Conservation (phyloP, 2,888 invertebrate genomes). For the Notocelia uddmanniana region DNA sequence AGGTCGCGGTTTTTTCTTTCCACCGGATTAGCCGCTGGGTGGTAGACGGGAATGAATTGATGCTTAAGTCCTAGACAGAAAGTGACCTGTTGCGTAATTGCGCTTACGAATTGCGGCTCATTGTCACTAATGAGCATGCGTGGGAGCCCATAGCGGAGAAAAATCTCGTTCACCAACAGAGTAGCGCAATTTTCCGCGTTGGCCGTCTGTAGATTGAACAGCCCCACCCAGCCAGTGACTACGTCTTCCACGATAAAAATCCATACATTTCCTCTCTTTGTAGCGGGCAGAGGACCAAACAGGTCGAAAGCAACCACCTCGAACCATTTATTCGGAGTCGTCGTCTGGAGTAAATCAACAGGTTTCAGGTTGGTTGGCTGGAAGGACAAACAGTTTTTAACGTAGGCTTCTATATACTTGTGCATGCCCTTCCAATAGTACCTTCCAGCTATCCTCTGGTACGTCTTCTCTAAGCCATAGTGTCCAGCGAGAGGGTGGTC, state of each 20-base stretch:
- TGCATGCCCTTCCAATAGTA: constrained; percentile 22
- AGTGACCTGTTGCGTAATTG: constrained; percentile 59
- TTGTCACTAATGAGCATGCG: constrained; percentile 55
- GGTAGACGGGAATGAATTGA: constrained; percentile 53
- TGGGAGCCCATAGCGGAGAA: constrained; percentile 36
- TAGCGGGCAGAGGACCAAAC: constrained; percentile 49
- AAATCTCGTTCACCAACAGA: constrained; percentile 47
- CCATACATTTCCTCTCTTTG: constrained; percentile 47
- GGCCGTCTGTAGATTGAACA: constrained; percentile 49
- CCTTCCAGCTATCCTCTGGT: background rate
- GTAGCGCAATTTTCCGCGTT: constrained; percentile 48
- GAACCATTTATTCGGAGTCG: constrained; percentile 44
- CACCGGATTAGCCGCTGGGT: constrained; percentile 58
- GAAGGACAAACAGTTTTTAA: constrained; percentile 34
- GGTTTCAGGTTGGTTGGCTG: constrained; percentile 55
- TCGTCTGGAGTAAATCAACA: constrained; percentile 54
- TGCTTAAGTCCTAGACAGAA: constrained; percentile 55
- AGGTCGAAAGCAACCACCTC: constrained; percentile 55
- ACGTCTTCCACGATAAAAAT: constrained; percentile 51
- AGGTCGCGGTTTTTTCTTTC: constrained; percentile 55
- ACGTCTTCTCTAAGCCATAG: constrained; percentile 8
- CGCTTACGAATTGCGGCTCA: constrained; percentile 53
- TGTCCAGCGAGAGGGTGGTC: constrained; percentile 10
- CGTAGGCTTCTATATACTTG: constrained; percentile 25
- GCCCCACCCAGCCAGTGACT: constrained; percentile 50